Percentiles rank a stretch among this genome's conserved stretches.
These are phyloP conservation scores for Amblyopsis hoosieri DNA, from an alignment of 2,797 vertebrate species.

Conservation along the genomic window DNA sequence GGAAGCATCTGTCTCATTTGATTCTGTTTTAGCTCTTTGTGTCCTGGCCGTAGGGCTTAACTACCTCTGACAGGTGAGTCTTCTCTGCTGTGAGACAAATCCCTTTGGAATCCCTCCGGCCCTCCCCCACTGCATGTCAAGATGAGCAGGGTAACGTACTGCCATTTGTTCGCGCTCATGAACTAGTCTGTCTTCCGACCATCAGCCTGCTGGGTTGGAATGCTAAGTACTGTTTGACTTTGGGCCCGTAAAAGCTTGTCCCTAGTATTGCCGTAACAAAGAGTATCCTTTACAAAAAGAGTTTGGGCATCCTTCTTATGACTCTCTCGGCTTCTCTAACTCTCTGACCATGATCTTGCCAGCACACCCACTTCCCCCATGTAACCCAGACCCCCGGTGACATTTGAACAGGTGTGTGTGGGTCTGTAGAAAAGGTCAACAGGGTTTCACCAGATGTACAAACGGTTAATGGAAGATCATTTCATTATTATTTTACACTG, in stretches of 20 bases:
- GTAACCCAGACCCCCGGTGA: constrained; percentile 32
- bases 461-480: not conserved
- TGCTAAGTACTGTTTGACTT: constrained; percentile 72
- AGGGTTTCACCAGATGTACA: not conserved
- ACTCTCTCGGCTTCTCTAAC: constrained; percentile 47
- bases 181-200: constrained; percentile 53
- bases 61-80: constrained; percentile 63
- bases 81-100: constrained; percentile 42
- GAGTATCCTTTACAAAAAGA: constrained; percentile 58
- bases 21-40: constrained; percentile 32
- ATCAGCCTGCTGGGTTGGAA: constrained; percentile 55
- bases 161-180: constrained; percentile 39
- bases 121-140: constrained; percentile 19
- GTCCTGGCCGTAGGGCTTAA: constrained; percentile 60
- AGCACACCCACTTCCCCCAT: constrained; percentile 37
- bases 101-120: constrained; percentile 12
- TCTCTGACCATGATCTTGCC: constrained; percentile 64
- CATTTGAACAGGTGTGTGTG: constrained; percentile 21
- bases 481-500: not conserved
- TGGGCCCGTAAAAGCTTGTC: constrained; percentile 67
- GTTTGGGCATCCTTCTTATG: constrained; percentile 38
- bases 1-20: constrained; percentile 47
- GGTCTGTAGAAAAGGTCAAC: not conserved
- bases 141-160: constrained; percentile 52
- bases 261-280: constrained; percentile 43